phyloP scores from a whole-genome alignment of 1,140 invertebrate genomes.

The Lerema accius region DNA sequence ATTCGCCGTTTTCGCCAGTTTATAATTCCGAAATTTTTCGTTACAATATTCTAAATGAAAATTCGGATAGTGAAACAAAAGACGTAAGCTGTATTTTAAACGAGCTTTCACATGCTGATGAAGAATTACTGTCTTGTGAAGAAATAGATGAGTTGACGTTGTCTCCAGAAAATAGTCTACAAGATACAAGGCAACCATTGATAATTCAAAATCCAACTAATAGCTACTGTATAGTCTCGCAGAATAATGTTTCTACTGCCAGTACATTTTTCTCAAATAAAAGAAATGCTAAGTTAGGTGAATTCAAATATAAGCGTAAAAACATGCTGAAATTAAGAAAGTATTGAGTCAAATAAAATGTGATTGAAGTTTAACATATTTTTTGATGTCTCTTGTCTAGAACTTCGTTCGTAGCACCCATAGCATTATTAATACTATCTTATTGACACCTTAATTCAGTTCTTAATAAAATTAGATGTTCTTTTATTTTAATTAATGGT shows the following conservation, averaged over 20 bases:
- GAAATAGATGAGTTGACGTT: slow-evolving; percentile 59
- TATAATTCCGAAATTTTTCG: slow-evolving; percentile 8
- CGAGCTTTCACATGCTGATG: neutral
- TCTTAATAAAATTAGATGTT: no score
- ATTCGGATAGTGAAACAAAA: neutral
- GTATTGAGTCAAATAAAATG: slow-evolving; percentile 9
- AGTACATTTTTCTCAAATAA: neutral
- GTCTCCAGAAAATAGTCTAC: slow-evolving; percentile 30
- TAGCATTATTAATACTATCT: no score
- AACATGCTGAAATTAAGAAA: slow-evolving; percentile 40
- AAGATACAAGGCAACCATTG: slow-evolving; percentile 5
- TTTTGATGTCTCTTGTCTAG: no score
- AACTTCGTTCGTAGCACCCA: no score
- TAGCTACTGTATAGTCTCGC: slow-evolving; percentile 4
- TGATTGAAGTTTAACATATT: no score
- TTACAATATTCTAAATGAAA: slow-evolving; percentile 18
- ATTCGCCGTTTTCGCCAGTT: slow-evolving; percentile 13
- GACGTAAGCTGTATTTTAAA: neutral
- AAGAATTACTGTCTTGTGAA: slow-evolving; percentile 34
- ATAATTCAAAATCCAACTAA: neutral
- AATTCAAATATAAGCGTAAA: slow-evolving; percentile 60
- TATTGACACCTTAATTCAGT: no score
- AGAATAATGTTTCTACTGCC: slow-evolving; percentile 14
- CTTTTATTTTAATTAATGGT: no score
- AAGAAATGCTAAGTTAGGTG: slow-evolving; percentile 40